A percentile compares a stretch with the other conserved stretches of the same genome.
phyloP scores from a whole-genome alignment of 2,797 vertebrate genomes.

The Pangasius djambal region DNA sequence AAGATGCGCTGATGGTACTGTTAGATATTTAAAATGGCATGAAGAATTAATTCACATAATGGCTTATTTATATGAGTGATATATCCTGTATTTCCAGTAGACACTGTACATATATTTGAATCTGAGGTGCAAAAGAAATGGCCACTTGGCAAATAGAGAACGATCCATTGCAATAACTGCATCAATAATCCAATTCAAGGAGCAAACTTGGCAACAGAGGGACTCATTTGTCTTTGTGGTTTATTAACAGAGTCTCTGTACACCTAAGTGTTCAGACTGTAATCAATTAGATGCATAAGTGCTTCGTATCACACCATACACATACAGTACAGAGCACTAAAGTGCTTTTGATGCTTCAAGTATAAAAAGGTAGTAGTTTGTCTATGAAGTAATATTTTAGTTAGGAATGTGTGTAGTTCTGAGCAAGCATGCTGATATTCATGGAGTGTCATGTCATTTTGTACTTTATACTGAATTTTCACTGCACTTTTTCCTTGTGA shows the following conservation, averaged over 20 bases:
- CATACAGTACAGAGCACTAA: slow-evolving; percentile 1
- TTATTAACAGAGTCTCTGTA: slow-evolving; percentile 69
- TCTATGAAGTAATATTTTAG: background rate
- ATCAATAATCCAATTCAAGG: slow-evolving; percentile 73
- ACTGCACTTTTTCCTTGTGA: background rate
- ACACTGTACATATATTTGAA: slow-evolving; percentile 59
- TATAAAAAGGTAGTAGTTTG: background rate
- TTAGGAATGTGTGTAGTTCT: background rate
- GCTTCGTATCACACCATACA: background rate
- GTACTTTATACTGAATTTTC: slow-evolving; percentile 11
- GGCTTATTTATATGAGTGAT: slow-evolving; percentile 20
- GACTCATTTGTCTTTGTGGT: slow-evolving; percentile 74
- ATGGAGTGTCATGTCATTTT: background rate
- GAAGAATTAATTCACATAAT: slow-evolving; percentile 8
- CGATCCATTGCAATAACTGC: slow-evolving; percentile 70
- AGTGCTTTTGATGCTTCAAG: background rate
- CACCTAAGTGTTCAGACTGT: slow-evolving; percentile 40
- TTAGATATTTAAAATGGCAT: slow-evolving; percentile 2
- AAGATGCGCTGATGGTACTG: slow-evolving; percentile 36
- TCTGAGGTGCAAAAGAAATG: slow-evolving; percentile 59
- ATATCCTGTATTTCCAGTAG: background rate
- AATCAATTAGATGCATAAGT: slow-evolving; percentile 57
- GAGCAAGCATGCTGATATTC: background rate
- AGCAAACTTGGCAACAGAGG: slow-evolving; percentile 71
- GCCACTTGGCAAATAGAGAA: slow-evolving; percentile 74